These are phyloP conservation scores for Pundamilia nyererei DNA, from an alignment of 2,113 vertebrate genomes.

Conservation along the genomic window DNA sequence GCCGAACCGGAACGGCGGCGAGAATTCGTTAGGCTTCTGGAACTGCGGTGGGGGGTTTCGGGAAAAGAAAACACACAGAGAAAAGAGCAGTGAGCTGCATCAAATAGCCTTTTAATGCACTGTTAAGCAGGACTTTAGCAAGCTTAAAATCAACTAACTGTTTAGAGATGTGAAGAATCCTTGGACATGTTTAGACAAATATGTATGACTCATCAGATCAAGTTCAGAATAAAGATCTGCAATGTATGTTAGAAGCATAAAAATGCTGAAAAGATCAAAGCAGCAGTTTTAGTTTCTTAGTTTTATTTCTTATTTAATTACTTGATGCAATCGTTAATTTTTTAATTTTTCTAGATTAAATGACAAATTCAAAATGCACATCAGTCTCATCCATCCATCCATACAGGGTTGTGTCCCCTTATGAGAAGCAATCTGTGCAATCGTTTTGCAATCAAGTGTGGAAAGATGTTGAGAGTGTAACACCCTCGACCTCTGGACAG, in stretches of 20 bases:
- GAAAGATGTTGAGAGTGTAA: not conserved
- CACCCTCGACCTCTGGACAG: not conserved
- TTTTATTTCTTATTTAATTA: not conserved
- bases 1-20: slow-evolving; percentile 95
- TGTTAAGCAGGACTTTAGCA: slow-evolving; percentile 16
- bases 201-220: not conserved
- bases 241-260: not conserved
- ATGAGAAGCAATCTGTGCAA: not conserved
- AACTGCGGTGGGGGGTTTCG: slow-evolving; percentile 73
- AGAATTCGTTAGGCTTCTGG: slow-evolving; percentile 97
- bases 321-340: not conserved
- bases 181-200: not conserved
- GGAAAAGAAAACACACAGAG: slow-evolving; percentile 28
- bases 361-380: not conserved
- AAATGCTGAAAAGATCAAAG: not conserved
- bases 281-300: not conserved
- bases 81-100: slow-evolving; percentile 27
- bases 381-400: not conserved
- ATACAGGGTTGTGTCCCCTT: not conserved
- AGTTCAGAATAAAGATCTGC: not conserved
- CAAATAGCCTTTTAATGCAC: slow-evolving; percentile 39
- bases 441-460: not conserved
- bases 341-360: not conserved
- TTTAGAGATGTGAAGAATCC: not conserved
- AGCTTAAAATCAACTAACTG: slow-evolving; percentile 7